Evolutionary conservation across 1,140 invertebrate genomes (phyloP), one percentile per base, ranked within the genome.

Genomic region (Caenorhabditis briggsae): DNA sequence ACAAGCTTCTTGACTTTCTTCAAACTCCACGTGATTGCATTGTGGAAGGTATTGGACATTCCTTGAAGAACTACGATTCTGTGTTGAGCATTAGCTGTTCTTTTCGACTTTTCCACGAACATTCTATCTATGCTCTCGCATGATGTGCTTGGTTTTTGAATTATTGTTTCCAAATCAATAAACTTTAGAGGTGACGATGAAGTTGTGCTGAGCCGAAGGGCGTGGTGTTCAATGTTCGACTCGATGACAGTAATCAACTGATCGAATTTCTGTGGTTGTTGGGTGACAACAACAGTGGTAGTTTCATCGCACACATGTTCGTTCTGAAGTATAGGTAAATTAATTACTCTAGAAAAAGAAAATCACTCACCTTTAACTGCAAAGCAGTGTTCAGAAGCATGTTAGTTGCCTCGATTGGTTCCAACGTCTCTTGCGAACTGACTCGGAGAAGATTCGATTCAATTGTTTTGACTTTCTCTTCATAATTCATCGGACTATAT

Each of bases 1-100:
- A 82, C 74, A 23, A 58, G 74, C 46, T 87, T 83, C 56, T 61
- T 46, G 1, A 87, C 86, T 56, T 87, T 87, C 50, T 59, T 84
- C 53, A 87, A 56, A 87, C 86, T 87, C 86, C 86, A 87, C 14
- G 82, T 87, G 50, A 87, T 87, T 12, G 86, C 86, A 65, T 87
- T 78, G 2, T 83, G 83, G 55, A 87, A 87, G 16, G 65, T 87
- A 18, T 87, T 85, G 7, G 82, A 84, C 55, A 70, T 55, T 85
- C 86, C 86, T 64, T 87, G 84, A 25, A 87, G 70, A 55, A 87
- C 82, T 82, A 87, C 82, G n/a, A 87, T 83, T 59, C 86, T 53
- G 23, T 87, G 86, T 84, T 87, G 84, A 23, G 86, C 86, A 61
- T 87, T 87, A 7, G 86, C 86, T 18, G 48, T 78, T 61, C 55